phyloP scores from a whole-genome alignment of 1,140 invertebrate species.

The Hyles vespertilio region DNA sequence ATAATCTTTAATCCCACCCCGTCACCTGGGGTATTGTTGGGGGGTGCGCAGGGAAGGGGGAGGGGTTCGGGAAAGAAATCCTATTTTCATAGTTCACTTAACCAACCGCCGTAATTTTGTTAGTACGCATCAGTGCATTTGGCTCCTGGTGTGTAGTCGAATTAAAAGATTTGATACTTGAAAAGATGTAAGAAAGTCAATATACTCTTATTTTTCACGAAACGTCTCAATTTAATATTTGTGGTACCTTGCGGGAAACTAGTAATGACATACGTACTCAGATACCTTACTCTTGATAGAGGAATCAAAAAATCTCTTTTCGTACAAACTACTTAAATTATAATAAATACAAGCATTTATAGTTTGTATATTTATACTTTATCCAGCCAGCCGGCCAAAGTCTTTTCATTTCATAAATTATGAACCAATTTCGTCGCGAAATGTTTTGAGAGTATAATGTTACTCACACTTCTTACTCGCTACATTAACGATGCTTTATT shows the following conservation, averaged over 20 bases:
- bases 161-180: conserved; percentile 43
- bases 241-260: too few relatives aligned
- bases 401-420: too few relatives aligned
- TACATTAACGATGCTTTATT: not conserved
- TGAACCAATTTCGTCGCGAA: not conserved
- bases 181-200: not conserved
- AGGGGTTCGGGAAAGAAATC: conserved; percentile 55
- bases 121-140: conserved; percentile 62
- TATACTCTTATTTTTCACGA: too few relatives aligned
- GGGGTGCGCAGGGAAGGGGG: conserved; percentile 12
- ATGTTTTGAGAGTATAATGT: not conserved
- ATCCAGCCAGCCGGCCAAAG: too few relatives aligned
- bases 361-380: too few relatives aligned
- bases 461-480: not conserved
- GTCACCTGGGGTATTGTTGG: conserved; percentile 37
- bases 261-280: too few relatives aligned
- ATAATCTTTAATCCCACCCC: conserved; percentile 64
- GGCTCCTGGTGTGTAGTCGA: conserved; percentile 49
- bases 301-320: too few relatives aligned
- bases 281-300: too few relatives aligned
- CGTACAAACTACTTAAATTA: too few relatives aligned
- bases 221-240: too few relatives aligned
- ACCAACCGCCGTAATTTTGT: conserved; percentile 67
- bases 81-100: conserved; percentile 74
- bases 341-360: too few relatives aligned